phyloP scores from a whole-genome alignment of 1,140 invertebrate genomes.

The Drosophila sturtevanti region DNA sequence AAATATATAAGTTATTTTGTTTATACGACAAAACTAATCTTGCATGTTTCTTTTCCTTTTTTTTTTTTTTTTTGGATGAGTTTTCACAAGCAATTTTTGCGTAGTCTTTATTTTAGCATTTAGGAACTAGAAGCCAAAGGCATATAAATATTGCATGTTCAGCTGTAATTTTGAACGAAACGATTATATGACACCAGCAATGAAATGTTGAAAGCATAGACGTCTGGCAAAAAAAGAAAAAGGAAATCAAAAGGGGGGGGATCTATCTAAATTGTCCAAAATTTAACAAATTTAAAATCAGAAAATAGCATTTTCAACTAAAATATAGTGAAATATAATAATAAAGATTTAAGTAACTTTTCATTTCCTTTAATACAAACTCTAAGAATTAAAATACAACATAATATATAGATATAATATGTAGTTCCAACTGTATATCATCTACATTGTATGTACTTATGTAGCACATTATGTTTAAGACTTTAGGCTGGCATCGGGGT shows the following conservation, averaged over 20 bases:
- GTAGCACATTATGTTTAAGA: too few relatives aligned
- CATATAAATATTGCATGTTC: slow-evolving; percentile 53
- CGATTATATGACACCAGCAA: slow-evolving; percentile 58
- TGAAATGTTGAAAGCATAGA: slow-evolving; percentile 28
- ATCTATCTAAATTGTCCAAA: too few relatives aligned
- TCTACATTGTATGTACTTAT: too few relatives aligned
- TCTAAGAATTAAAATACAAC: too few relatives aligned
- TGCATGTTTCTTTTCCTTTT: neutral
- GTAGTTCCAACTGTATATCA: too few relatives aligned
- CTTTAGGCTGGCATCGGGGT: too few relatives aligned
- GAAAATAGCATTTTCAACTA: too few relatives aligned
- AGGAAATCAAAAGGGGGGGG: neutral
- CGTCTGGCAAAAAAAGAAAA: neutral
- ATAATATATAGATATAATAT: too few relatives aligned
- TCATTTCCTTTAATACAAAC: too few relatives aligned
- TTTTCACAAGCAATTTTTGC: slow-evolving; percentile 19
- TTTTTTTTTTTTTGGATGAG: slow-evolving; percentile 5
- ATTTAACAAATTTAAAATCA: too few relatives aligned
- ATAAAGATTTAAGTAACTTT: too few relatives aligned
- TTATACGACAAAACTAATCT: slow-evolving; percentile 1
- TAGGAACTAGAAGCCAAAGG: slow-evolving; percentile 28
- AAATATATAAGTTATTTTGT: neutral
- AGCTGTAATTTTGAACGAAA: slow-evolving; percentile 55
- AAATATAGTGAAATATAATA: too few relatives aligned
- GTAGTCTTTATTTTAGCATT: slow-evolving; percentile 17